Conservation (phyloP, 1,140 invertebrate genomes). For the Chironomus striatipennis region DNA sequence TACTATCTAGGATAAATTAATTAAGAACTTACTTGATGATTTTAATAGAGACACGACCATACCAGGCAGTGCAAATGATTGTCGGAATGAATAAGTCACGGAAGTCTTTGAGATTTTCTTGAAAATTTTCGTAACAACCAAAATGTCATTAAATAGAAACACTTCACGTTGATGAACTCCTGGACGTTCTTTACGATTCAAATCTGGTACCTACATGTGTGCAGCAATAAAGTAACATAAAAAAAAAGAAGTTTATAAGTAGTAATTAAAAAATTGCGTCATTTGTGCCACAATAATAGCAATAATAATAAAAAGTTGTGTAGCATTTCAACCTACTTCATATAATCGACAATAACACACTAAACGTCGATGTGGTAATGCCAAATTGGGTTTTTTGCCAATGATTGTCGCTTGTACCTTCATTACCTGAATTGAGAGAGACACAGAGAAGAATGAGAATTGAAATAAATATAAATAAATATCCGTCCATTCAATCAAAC, state of each 20-base stretch:
- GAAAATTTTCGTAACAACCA: slow-evolving; percentile 95
- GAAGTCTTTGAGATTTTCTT: slow-evolving; percentile 92
- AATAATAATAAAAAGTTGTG: background rate
- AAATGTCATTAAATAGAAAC: slow-evolving; percentile 97
- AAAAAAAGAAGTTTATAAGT: background rate
- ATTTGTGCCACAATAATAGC: background rate
- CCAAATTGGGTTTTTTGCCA: slow-evolving; percentile 93
- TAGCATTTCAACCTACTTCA: slow-evolving; percentile 50
- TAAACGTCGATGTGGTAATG: slow-evolving; percentile 87
- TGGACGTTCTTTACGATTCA: slow-evolving; percentile 89
- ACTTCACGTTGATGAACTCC: slow-evolving; percentile 97
- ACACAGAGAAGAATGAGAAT: slow-evolving; percentile 50
- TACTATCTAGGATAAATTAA: background rate
- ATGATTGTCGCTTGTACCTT: slow-evolving; percentile 98
- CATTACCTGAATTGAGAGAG: slow-evolving; percentile 60
- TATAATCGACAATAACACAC: slow-evolving; percentile 99
- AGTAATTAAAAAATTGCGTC: background rate
- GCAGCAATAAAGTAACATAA: background rate
- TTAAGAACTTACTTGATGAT: slow-evolving; percentile 69
- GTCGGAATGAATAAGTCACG: slow-evolving; percentile 91
- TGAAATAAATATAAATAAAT: background rate
- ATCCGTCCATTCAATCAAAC: background rate
- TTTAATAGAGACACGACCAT: slow-evolving; percentile 88
- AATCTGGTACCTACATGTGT: slow-evolving; percentile 62
- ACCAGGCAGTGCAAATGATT: slow-evolving; percentile 84